A percentile compares a stretch with the other conserved stretches of the same genome.
Evolutionary conservation across 2,113 vertebrate genomes (phyloP).

Genomic region (Cairina moschata): DNA sequence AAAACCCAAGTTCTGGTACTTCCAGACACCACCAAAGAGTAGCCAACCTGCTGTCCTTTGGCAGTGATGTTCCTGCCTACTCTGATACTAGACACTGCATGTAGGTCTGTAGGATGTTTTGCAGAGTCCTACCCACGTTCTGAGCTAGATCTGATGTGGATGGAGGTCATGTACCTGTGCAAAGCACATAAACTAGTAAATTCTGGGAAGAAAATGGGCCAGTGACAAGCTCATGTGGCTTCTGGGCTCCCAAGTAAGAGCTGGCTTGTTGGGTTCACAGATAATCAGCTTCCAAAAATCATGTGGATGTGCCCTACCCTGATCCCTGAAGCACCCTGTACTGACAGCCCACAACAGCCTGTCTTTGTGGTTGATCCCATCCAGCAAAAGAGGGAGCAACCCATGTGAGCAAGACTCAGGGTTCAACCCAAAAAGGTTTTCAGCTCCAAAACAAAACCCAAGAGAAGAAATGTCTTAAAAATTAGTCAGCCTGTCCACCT

Average conservation of each 20-base stretch:
- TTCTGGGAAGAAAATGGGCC: neutral
- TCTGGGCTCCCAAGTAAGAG: neutral
- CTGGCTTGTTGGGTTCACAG: neutral
- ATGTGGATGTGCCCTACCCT: neutral
- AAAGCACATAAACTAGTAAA: neutral
- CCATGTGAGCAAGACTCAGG: neutral
- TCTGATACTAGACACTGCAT: neutral
- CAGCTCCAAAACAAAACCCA: neutral
- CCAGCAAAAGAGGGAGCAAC: neutral
- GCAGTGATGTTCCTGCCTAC: neutral
- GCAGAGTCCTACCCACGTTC: neutral
- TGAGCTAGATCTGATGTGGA: neutral
- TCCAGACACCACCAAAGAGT: neutral
- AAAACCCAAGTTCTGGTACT: neutral
- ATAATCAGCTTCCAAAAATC: neutral
- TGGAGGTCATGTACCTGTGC: neutral
- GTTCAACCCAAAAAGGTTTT: neutral
- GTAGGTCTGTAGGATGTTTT: neutral
- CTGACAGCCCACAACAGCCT: neutral
- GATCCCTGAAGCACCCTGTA: neutral
- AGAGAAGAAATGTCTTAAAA: neutral
- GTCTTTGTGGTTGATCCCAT: neutral
- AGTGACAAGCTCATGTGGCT: neutral
- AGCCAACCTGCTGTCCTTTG: neutral
- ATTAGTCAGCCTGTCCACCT: neutral